Conservation (phyloP, 2,113 vertebrate genomes). For the Rynchops niger region DNA sequence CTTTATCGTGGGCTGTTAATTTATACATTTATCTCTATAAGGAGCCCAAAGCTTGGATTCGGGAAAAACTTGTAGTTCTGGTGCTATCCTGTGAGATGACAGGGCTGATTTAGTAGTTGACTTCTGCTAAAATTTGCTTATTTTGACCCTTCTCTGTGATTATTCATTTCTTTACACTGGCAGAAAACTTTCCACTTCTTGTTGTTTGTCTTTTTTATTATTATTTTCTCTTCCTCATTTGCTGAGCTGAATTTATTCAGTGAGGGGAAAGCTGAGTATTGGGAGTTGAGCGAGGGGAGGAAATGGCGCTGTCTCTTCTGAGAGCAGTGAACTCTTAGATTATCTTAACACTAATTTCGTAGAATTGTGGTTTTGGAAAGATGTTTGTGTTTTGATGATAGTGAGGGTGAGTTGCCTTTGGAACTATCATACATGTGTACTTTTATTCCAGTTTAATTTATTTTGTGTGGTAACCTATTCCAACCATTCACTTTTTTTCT, state of each 20-base stretch:
- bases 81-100: not conserved
- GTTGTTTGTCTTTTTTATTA: not conserved
- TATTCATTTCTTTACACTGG: not conserved
- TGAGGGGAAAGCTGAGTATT: not conserved
- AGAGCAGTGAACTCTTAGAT: not conserved
- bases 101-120: not conserved
- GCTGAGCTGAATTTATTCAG: not conserved
- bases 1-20: not conserved
- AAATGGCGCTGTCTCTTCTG: not conserved
- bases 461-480: not conserved
- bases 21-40: not conserved
- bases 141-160: not conserved
- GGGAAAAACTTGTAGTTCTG: not conserved
- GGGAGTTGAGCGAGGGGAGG: not conserved
- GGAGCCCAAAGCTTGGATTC: not conserved
- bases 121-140: not conserved
- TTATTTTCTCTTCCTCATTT: not conserved
- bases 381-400: not conserved
- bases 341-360: not conserved
- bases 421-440: not conserved
- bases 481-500: not conserved
- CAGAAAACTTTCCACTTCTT: not conserved
- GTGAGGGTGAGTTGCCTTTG: not conserved
- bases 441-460: not conserved
- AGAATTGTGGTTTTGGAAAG: not conserved